Percentiles rank a stretch among this genome's conserved stretches.
These are phyloP conservation scores for Wiebesia pumilae DNA, from an alignment of 1,140 invertebrate genomes.

Conservation along the genomic window DNA sequence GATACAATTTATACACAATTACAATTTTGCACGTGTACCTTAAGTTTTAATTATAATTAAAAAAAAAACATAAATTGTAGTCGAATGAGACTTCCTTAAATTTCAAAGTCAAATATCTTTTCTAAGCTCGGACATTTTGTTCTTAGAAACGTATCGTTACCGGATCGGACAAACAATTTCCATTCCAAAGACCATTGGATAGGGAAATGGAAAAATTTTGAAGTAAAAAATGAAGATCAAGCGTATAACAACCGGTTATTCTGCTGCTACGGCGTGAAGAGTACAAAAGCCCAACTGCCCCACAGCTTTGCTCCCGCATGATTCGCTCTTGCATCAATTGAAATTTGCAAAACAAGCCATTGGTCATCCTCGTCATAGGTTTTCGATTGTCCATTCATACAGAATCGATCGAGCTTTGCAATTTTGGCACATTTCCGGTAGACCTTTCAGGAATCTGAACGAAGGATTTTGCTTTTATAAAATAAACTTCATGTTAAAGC, in stretches of 20 bases:
- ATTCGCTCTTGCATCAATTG: conserved; percentile 32
- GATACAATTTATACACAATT: too few species aligned
- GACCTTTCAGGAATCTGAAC: background rate
- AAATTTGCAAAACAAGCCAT: conserved; percentile 32
- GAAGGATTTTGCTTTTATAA: background rate
- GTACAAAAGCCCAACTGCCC: conserved; percentile 29
- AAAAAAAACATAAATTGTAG: too few species aligned
- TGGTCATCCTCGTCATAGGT: background rate
- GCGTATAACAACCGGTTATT: conserved; percentile 29
- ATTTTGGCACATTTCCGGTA: background rate
- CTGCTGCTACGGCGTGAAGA: background rate
- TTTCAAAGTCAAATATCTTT: background rate
- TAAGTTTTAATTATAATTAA: too few species aligned
- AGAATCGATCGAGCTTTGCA: background rate
- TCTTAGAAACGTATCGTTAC: background rate
- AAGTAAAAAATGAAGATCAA: conserved; percentile 15
- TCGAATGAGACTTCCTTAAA: background rate
- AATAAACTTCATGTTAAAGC: background rate
- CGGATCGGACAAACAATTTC: conserved; percentile 22
- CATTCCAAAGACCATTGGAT: background rate
- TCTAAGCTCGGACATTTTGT: background rate
- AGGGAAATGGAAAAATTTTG: too few species aligned
- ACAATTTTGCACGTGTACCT: too few species aligned
- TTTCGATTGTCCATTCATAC: too few species aligned
- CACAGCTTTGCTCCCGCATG: background rate